These are phyloP conservation scores for Schmidtea mediterranea DNA, from an alignment of 1,140 invertebrate genomes.

Conservation along the genomic window DNA sequence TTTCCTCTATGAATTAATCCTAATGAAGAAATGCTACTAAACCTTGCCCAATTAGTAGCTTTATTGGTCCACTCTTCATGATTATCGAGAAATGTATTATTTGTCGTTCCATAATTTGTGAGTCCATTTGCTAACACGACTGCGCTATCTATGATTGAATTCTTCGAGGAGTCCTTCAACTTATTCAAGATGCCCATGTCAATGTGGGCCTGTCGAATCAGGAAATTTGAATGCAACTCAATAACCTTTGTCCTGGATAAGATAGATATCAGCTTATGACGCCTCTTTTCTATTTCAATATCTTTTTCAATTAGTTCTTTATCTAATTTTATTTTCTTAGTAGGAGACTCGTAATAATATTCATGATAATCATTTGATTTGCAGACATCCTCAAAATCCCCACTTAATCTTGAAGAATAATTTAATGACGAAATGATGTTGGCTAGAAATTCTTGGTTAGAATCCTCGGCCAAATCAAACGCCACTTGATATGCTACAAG, in stretches of 20 bases:
- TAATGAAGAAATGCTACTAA: slow-evolving; percentile 84
- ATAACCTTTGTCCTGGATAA: slow-evolving; percentile 80
- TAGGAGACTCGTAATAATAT: background rate
- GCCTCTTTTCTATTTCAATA: too few relatives aligned
- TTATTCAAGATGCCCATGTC: slow-evolving; percentile 65
- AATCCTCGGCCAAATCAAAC: slow-evolving; percentile 61
- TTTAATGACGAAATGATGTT: too few relatives aligned
- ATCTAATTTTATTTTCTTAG: background rate
- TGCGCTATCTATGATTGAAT: slow-evolving; percentile 86
- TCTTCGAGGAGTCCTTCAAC: slow-evolving; percentile 61
- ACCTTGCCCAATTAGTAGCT: slow-evolving; percentile 96
- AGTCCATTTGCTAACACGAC: slow-evolving; percentile 94
- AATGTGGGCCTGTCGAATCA: slow-evolving; percentile 88
- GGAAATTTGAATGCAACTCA: slow-evolving; percentile 75
- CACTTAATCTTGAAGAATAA: too few relatives aligned
- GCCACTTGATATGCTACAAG: slow-evolving; percentile 1
- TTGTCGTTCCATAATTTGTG: slow-evolving; percentile 89
- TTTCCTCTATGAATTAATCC: slow-evolving; percentile 75
- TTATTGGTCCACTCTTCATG: slow-evolving; percentile 91
- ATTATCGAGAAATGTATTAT: slow-evolving; percentile 63
- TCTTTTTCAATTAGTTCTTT: too few relatives aligned
- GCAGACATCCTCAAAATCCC: too few relatives aligned
- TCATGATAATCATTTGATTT: too few relatives aligned
- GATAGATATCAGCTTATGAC: slow-evolving; percentile 54
- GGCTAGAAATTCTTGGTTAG: slow-evolving; percentile 85